A percentile compares a stretch with the other conserved stretches of the same genome.
phyloP scores from a whole-genome alignment of 1,140 invertebrate species.

The Whitmania pigra region DNA sequence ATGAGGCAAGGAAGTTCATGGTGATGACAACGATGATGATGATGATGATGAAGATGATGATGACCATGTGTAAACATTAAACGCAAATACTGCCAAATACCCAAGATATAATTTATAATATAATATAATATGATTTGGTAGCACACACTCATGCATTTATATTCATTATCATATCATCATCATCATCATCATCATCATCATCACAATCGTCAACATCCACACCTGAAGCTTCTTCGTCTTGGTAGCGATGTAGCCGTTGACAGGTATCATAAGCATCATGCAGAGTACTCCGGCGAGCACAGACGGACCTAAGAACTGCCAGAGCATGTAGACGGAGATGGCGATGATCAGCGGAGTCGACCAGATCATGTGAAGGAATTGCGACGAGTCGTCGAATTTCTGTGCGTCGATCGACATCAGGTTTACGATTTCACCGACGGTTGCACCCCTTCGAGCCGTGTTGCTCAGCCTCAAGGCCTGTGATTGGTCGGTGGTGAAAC shows the following conservation, averaged over 20 bases:
- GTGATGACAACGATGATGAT: too few species aligned
- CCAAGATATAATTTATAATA: too few species aligned
- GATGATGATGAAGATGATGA: too few species aligned
- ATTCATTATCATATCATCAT: too few species aligned
- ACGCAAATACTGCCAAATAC: too few species aligned
- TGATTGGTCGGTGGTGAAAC: neutral
- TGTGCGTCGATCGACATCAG: conserved; percentile 46
- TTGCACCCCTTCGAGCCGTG: conserved; percentile 36
- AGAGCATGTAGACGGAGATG: conserved; percentile 70
- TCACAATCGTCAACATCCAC: conserved; percentile 19
- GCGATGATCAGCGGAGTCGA: conserved; percentile 77
- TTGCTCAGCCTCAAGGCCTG: conserved; percentile 40
- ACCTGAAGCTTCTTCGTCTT: conserved; percentile 52
- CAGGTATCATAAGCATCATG: conserved; percentile 35
- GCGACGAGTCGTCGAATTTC: conserved; percentile 33
- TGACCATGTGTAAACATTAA: too few species aligned
- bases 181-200: too few species aligned
- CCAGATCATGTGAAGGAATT: conserved; percentile 82
- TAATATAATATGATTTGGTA: too few species aligned
- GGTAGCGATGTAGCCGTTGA: conserved; percentile 68
- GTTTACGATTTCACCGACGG: conserved; percentile 48
- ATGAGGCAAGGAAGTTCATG: too few species aligned
- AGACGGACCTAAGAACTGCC: conserved; percentile 50
- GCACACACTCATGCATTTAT: too few species aligned
- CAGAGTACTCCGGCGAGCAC: conserved; percentile 36